phyloP scores from a whole-genome alignment of 2,797 vertebrate genomes.

The Linurgus olivaceus region DNA sequence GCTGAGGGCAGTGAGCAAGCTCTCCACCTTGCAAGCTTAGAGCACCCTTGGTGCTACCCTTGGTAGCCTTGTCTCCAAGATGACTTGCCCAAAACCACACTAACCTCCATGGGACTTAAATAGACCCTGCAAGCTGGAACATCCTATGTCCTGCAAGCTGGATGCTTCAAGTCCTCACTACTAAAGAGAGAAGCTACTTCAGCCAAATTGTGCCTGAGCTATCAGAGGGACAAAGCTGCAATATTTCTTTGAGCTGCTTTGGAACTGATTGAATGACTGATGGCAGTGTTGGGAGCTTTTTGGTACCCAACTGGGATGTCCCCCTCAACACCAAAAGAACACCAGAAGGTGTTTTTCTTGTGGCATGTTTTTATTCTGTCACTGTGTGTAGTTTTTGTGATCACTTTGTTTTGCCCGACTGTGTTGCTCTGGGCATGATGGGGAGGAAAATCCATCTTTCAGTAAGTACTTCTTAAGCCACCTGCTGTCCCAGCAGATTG shows the following conservation, averaged over 20 bases:
- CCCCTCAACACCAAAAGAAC: not conserved
- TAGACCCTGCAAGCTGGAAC: not conserved
- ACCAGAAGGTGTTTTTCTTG: not conserved
- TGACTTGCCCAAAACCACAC: not conserved
- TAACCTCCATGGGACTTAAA: not conserved
- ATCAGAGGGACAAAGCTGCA: not conserved
- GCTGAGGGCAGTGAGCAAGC: not conserved
- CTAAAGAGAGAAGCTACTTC: not conserved
- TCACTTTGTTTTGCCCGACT: not conserved
- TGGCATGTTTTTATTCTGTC: not conserved
- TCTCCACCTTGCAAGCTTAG: not conserved
- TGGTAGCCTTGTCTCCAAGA: not conserved
- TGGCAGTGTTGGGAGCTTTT: not conserved
- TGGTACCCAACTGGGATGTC: not conserved
- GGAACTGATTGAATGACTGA: not conserved
- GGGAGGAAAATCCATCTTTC: slow-evolving; percentile 40
- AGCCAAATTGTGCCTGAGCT: not conserved
- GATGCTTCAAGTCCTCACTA: not conserved
- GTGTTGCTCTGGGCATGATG: not conserved
- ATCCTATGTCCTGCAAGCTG: not conserved
- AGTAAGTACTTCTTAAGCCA: slow-evolving; percentile 9
- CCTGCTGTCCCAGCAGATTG: slow-evolving; percentile 43
- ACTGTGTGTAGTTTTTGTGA: not conserved
- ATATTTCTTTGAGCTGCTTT: not conserved
- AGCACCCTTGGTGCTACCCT: not conserved